Base-by-base conservation (phyloP, 2,888 invertebrate species). In the Callyntrura guangdongensis region DNA sequence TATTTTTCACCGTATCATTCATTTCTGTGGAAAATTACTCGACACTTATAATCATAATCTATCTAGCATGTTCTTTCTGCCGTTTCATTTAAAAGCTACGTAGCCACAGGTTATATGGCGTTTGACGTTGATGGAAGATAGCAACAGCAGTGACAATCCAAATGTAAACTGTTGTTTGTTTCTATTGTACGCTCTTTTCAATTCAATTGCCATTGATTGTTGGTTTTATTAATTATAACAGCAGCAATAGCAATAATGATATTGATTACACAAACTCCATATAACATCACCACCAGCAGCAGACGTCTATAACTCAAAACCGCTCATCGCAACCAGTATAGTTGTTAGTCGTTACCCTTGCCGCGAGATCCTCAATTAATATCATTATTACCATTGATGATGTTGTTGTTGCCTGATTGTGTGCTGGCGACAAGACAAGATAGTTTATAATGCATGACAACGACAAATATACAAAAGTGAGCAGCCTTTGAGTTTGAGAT, bases 1-100 rank as follows among this genome's bases (percentile, higher is more conserved):
- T 45, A 56, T 72, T n/a, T 47, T 14, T 61, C 17, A 61, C 20
- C 82, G 45, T 47, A 11, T 56, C 59, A 82, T 82, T 82, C 82
- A 82, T 82, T 81, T 47, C 22, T 61, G 36, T 82, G 82, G 82
- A 82, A 82, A 82, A 82, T 61, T 82, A 82, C 82, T 82, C 82
- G 61, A 82, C 82, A 79, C 22, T 45, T 36, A 82, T 12, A 17
- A n/a, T 25, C 1, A 56, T 25, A 36, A n/a, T 82, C 14, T 20
- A 12, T 61, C 47, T 61, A 36, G 6, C 61, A 61, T 53, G 4
- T 17, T 4, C 5, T 11, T 11, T 59, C n/a, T 25, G 27, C 59
- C 27, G 53, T 6, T n/a, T 69, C 69, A 36, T 12, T 69, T 36
- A 22, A 27, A n/a, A 3, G 36, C 25, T 67, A 2, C 22, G 9